Evolutionary conservation across 2,797 vertebrate species (phyloP).

Genomic region (Austrolebias charrua): DNA sequence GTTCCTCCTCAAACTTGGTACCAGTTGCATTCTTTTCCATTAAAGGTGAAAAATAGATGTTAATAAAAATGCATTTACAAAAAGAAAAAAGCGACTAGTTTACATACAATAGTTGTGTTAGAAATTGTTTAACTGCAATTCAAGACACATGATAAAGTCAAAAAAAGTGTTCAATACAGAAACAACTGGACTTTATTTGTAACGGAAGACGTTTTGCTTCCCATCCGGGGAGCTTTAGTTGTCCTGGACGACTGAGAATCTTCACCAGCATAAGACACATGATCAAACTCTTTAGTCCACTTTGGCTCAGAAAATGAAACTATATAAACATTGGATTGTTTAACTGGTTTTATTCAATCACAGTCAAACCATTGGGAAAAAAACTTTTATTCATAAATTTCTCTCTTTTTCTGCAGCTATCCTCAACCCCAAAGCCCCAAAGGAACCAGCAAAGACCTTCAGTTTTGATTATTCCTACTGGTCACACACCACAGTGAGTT

Average conservation of each 20-base stretch:
- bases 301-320: neutral
- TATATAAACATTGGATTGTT: neutral
- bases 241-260: too few relatives aligned
- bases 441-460: conserved; percentile 97
- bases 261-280: too few relatives aligned
- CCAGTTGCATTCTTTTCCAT: neutral
- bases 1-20: neutral
- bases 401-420: conserved; percentile 82
- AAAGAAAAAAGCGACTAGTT: too few relatives aligned
- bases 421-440: conserved; percentile 96
- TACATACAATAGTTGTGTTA: neutral
- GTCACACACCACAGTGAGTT: conserved; percentile 95
- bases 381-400: conserved; percentile 15
- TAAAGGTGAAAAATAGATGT: too few relatives aligned
- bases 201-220: too few relatives aligned
- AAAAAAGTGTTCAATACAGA: too few relatives aligned
- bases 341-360: neutral
- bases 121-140: neutral
- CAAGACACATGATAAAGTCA: too few relatives aligned
- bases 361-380: neutral
- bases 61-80: too few relatives aligned
- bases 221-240: too few relatives aligned
- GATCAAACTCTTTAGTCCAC: neutral
- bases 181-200: too few relatives aligned
- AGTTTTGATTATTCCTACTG: conserved; percentile 99